A percentile compares a stretch with the other conserved stretches of the same genome.
These are phyloP conservation scores for Anagrus nilaparvatae DNA, from an alignment of 1,140 invertebrate species.

Conservation along the genomic window DNA sequence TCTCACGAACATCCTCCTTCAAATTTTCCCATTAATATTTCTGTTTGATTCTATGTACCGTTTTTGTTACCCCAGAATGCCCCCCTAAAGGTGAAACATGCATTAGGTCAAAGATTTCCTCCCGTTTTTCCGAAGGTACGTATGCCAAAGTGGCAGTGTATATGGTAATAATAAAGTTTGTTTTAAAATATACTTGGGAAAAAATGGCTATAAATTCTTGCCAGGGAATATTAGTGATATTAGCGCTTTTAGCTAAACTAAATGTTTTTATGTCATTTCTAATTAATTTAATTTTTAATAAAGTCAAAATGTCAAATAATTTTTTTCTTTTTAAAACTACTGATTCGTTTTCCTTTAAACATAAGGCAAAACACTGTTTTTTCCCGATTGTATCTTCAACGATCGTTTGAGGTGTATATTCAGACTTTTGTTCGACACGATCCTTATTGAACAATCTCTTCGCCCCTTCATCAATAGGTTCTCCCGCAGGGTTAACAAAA, in stretches of 20 bases:
- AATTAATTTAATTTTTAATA: background rate
- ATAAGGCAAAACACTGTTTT: too few relatives aligned
- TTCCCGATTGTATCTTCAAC: too few relatives aligned
- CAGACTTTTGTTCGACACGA: too few relatives aligned
- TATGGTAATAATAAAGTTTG: background rate
- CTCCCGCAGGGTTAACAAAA: too few relatives aligned
- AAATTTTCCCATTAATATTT: slow-evolving; percentile 16
- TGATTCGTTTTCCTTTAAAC: too few relatives aligned
- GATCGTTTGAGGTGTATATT: too few relatives aligned
- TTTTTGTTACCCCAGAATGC: slow-evolving; percentile 18
- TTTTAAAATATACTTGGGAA: background rate
- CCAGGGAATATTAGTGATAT: too few relatives aligned
- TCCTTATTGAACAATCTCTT: too few relatives aligned
- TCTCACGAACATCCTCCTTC: slow-evolving; percentile 13
- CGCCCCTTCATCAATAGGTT: too few relatives aligned
- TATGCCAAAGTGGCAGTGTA: background rate
- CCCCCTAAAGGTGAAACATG: slow-evolving; percentile 17
- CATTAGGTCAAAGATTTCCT: slow-evolving; percentile 9
- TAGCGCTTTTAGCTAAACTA: background rate
- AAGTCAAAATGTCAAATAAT: too few relatives aligned
- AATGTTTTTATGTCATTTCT: background rate
- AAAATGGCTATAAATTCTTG: too few relatives aligned
- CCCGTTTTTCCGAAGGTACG: background rate
- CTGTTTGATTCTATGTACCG: slow-evolving; percentile 10
- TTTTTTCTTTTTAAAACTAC: too few relatives aligned